These are phyloP conservation scores for Dolichallabes microphthalmus DNA, from an alignment of 2,113 vertebrate genomes.

Conservation along the genomic window DNA sequence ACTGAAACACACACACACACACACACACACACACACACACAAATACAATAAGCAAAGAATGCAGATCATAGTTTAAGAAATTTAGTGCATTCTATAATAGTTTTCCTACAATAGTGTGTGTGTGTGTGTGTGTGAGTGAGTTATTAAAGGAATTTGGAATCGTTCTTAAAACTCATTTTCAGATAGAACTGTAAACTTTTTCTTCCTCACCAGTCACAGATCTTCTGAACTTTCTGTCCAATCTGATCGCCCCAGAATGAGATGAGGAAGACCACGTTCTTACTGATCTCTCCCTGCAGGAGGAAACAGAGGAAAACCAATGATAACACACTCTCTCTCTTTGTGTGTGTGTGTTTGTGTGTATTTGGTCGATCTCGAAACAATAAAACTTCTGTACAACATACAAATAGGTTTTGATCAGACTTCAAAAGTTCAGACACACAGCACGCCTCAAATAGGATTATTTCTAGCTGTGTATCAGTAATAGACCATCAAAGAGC, in stretches of 20 bases:
- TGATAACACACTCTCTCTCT: background rate
- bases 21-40: conserved; percentile 3
- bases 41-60: background rate
- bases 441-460: background rate
- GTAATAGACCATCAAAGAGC: background rate
- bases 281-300: conserved; percentile 84
- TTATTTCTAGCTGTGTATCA: background rate
- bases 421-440: background rate
- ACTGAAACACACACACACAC: conserved; percentile 65
- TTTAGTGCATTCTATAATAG: background rate
- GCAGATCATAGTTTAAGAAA: background rate
- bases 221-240: conserved; percentile 95
- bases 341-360: background rate
- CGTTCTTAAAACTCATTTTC: background rate
- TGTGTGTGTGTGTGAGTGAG: background rate
- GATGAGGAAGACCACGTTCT: conserved; percentile 90
- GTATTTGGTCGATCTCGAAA: background rate
- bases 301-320: conserved; percentile 15
- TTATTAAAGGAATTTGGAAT: background rate
- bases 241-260: conserved; percentile 98
- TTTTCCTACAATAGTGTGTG: background rate
- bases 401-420: background rate
- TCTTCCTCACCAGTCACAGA: conserved; percentile 89
- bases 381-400: background rate
- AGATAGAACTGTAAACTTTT: background rate